These are phyloP conservation scores for Hepsetus odoe DNA, from an alignment of 2,113 vertebrate species.

Conservation along the genomic window DNA sequence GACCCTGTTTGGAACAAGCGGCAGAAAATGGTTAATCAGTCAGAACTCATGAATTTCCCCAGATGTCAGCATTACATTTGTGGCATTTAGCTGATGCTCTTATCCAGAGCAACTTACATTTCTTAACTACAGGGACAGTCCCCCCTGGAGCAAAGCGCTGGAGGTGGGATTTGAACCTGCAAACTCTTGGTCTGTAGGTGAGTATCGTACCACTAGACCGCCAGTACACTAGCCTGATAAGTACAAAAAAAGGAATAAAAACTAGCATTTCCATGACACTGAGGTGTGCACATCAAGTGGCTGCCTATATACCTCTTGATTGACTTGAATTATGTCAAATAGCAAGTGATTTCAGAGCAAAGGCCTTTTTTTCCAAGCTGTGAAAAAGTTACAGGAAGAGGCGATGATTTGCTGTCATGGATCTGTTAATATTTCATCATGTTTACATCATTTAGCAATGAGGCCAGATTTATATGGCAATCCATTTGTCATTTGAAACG, in stretches of 20 bases:
- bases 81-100: no score
- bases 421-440: slow-evolving; percentile 8
- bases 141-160: no score
- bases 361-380: neutral
- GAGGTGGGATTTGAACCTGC: no score
- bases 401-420: neutral
- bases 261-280: neutral
- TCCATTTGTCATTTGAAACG: neutral
- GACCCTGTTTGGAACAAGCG: no score
- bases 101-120: no score
- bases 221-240: neutral
- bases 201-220: no score
- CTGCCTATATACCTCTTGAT: neutral
- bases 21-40: no score
- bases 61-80: no score
- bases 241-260: neutral
- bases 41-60: no score
- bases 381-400: neutral
- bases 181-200: no score
- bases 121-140: no score
- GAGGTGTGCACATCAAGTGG: neutral
- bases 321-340: neutral
- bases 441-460: slow-evolving; percentile 11
- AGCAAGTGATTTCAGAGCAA: neutral
- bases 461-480: neutral